Evolutionary conservation across 2,797 vertebrate species (phyloP), one percentile per base, ranked within the genome.

Genomic region (Crenichthys baileyi): DNA sequence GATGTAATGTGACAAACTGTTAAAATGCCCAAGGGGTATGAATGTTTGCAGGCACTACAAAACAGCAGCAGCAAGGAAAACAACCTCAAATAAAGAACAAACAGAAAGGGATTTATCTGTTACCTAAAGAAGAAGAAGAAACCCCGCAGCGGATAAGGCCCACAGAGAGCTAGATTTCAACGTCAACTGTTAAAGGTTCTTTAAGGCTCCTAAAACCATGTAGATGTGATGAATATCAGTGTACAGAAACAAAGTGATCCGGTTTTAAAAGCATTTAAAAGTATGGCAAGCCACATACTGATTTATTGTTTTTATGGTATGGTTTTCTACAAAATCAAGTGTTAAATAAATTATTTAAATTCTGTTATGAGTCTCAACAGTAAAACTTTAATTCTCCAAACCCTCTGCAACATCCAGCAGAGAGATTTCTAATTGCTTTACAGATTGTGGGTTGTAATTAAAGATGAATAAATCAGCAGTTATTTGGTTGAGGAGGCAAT

Each of bases 401-500:
- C 26, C 18, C 44, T 20, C 9, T 26, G 0, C 24, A 26, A 0
- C 36, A 56, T 56, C 22, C 13, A 74, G 39, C 15, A 4, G 24
- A 48, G 29, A n/a, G 53, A 41, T 3, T 22, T 73, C 4, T 7
- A 56, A 56, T 55, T 31, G 71, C 4, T 53, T n/a, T 11, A 36
- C 12, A 26, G 24, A 61, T 58, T 56, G 18, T 26, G 29, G 26
- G 48, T 75, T 61, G 44, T n/a, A 70, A 51, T 0, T 65, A 31
- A 22, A 60, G 9, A 70, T 73, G 46, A 79, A 20, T 18, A 12
- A 48, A 67, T 73, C 1, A 36, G 51, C 16, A 36, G 9, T 71
- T 78, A 51, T 70, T 50, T 77, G 18, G 44, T 48, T 60, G 7
- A 76, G 51, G n/a, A 55, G 22, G 41, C 55, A 39, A 78, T 67